Base-by-base conservation (phyloP, 1,140 invertebrate genomes). In the Drosophila pruinosa region DNA sequence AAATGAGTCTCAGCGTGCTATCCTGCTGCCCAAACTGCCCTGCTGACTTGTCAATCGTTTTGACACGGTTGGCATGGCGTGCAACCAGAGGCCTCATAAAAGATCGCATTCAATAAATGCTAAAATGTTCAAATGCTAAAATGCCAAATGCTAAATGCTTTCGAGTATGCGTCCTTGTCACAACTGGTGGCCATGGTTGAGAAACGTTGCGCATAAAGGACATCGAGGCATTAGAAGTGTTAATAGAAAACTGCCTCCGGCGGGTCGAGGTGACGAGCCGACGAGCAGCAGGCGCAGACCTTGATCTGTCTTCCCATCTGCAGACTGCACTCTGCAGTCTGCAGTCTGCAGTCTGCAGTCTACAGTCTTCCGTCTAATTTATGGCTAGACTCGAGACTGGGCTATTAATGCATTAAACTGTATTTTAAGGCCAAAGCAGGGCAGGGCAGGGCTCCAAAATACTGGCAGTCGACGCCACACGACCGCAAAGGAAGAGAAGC, bases 201-300 rank as follows among this genome's bases (percentile, higher is more conserved):
- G 39, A 34, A 57, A 86, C 79, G 79, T 53, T 58, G 62, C 6
- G 24, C 67, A 83, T 69, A 83, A 85, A 74, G 81, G 50, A 64
- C 72, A 63, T 39, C 57, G 41, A 43, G 73, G 81, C 76, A 85
- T 85, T 85, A 74, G 67, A 73, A 70, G 82, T 88, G 82, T 75
- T 88, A 88, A 88, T 88, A 88, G 82, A 68, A 70, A 73, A 88
- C 21, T 88, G 82, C 82, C 75, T 68, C 82, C 39, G 79, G 50
- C 61, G 5, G 19, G 48, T 28, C 43, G 48, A 78, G 79, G 79
- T 85, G 68, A 83, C 63, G 62, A 50, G 56, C 15, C 22, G 34
- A 2, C 24, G 12, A 48, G 63, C 54, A 38, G 70, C 41, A 39
- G 59, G 61, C 57, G 56, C 47, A 14, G 56, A 45, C 17, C 47